Evolutionary conservation across 2,888 invertebrate genomes (phyloP), one percentile per base, ranked within the genome.

Genomic region (Frankliniella intonsa): DNA sequence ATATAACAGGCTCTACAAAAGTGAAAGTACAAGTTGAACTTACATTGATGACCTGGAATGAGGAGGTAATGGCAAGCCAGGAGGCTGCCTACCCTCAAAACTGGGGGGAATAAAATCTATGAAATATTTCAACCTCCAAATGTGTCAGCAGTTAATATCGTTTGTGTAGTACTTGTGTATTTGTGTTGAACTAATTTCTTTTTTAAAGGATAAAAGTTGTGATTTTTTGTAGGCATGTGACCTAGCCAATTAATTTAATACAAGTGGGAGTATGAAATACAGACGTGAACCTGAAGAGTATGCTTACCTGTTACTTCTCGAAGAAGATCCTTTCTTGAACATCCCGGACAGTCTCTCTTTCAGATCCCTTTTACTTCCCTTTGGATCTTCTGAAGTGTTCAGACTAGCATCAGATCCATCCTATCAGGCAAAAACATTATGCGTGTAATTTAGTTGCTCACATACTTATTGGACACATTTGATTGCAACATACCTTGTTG

Each of bases 331-430:
- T 85, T 94, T 91, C 87, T 92, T 94, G 86, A 96, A 96, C 90
- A 96, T 95, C 84, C 93, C 95, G 0, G 95, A 93, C 80, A 96
- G 89, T 83, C 94, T 91, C 82, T 94, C 95, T 86, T 94, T 93
- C 84, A 96, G 89, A 88, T 95, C 94, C 86, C 92, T 92, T 88
- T 93, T 94, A 86, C 93, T 93, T 14, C 90, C 90, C 85, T 89
- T 88, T 84, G 88, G 86, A 55, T 86, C 85, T 83, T 85, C 85
- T 79, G 91, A 90, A 55, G 92, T 90, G 85, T 92, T 92, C 87
- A 93, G 90, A 85, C 94, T 94, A 0, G 94, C 93, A 86, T 93
- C 93, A 14, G 94, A 94, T 86, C 93, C 93, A 82, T 50, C n/a
- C 38, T 76, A 19, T 1, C 17, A 5, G 50, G 81, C 82, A 82